Conservation (phyloP, 2,888 invertebrate species). For the Antheraea assamensis region DNA sequence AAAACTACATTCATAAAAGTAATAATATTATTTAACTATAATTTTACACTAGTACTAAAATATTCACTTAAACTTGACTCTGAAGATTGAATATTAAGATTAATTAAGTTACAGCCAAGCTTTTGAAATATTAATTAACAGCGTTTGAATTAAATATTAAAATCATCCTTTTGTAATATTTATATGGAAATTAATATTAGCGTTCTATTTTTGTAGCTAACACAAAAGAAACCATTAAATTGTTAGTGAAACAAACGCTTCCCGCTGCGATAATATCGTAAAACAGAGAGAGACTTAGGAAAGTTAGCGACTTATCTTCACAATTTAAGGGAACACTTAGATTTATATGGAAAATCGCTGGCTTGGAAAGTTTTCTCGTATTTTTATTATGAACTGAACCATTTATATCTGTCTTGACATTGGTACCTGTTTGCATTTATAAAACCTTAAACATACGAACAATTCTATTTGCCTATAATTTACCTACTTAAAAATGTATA, state of each 20-base stretch:
- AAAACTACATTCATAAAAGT: no score
- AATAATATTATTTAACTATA: no score
- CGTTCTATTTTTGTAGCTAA: conserved; percentile 9
- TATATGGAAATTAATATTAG: conserved; percentile 3
- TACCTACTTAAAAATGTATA: neutral
- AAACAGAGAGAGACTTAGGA: conserved; percentile 23
- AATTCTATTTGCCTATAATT: neutral
- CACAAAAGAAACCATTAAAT: conserved; percentile 18
- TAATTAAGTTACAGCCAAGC: neutral
- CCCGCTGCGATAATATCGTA: conserved; percentile 25
- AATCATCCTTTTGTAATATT: neutral
- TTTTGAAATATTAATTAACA: neutral
- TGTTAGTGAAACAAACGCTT: conserved; percentile 15
- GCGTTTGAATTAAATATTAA: neutral
- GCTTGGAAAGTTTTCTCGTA: conserved; percentile 22
- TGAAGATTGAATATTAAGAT: no score
- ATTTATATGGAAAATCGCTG: conserved; percentile 23
- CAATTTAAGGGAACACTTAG: conserved; percentile 24
- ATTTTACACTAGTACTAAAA: no score
- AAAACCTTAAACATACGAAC: neutral
- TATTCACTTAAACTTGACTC: no score
- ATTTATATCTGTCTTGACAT: neutral
- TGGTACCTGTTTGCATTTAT: neutral
- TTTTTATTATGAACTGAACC: conserved; percentile 14
- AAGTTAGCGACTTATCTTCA: conserved; percentile 26